Evolutionary conservation across 2,797 vertebrate genomes (phyloP).

Genomic region (Dermochelys coriacea): DNA sequence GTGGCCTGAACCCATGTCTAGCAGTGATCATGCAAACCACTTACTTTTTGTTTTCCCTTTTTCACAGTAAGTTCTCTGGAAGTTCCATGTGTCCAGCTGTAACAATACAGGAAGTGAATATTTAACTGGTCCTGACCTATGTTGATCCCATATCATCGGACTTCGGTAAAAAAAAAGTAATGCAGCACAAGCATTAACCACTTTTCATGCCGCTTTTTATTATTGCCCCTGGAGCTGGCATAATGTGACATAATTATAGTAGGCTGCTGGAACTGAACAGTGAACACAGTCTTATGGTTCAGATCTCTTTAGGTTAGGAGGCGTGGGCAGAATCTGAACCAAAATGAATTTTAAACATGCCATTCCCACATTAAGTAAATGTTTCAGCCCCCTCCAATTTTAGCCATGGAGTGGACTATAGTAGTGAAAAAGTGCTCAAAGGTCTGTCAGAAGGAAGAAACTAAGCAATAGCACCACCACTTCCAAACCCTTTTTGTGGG

Average conservation of each 20-base stretch:
- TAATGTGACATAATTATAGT: not conserved
- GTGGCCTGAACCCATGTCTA: not conserved
- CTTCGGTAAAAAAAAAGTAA: not conserved
- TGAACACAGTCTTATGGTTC: not conserved
- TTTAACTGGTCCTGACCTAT: not conserved
- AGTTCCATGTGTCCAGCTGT: not conserved
- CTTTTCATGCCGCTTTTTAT: not conserved
- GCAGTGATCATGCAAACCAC: not conserved
- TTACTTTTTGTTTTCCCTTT: not conserved
- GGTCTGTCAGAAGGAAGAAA: not conserved
- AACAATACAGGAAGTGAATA: not conserved
- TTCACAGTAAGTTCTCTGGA: not conserved
- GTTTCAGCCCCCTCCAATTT: not conserved
- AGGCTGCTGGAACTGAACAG: not conserved
- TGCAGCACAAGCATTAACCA: not conserved
- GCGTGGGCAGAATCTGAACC: not conserved
- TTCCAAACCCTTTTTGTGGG: accelerated
- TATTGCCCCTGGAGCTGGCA: not conserved
- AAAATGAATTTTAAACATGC: not conserved
- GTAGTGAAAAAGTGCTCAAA: not conserved
- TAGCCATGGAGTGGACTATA: not conserved
- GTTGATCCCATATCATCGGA: not conserved
- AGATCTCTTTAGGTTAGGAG: not conserved
- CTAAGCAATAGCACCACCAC: accelerated
- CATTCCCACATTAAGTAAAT: not conserved